Base-by-base conservation (phyloP, 1,140 invertebrate species). In the Pissodes strobi region DNA sequence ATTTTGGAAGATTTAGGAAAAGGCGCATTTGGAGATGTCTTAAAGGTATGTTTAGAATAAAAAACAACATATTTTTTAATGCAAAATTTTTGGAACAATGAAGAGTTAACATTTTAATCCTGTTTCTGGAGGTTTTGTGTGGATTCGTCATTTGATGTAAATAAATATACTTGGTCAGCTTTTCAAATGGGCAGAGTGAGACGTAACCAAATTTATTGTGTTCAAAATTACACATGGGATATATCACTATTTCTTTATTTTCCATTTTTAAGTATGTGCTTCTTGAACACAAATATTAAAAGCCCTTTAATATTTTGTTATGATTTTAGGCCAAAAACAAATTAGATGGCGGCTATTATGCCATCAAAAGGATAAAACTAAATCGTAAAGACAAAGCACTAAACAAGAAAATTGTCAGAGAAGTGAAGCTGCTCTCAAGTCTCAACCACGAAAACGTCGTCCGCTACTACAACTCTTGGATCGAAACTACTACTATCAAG, bases 401-500 rank as follows among this genome's bases (percentile, higher is more conserved):
- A 2, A 95, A 94, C 74, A 91, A 88, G 74, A 98, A 97, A 82
- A 98, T 99, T 62, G 95, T 90, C 0, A 80, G 94, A 27, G 97
- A 99, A 82, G 96, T 98, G 0, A 97, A 97, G 81, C 78, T 98
- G 2, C 80, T 99, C 0, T 98, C 96, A 0, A 82, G 93, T 49
- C 81, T 99, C 9, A 97, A 97, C 79, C 97, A 99, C 81, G 96
- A 99, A 80, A 98, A 99, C 83, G 94, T 99, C 17, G 97, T 99
- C 1, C 84, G 96, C 2, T 98, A 99, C 80, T 98, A 92, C 78
- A 95, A 95, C 78, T 96, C 96, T 0, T 99, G 97, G 97, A 95
- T 98, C 52, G 97, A 98, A 79, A 89, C 82, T 48, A 84, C 85
- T 2, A 82, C 76, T 0, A 70, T 84, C 19, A 82, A 86, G 13